Evolutionary conservation across 2,113 vertebrate genomes (phyloP), one percentile per base, ranked within the genome.

Genomic region (Aegithalos caudatus): DNA sequence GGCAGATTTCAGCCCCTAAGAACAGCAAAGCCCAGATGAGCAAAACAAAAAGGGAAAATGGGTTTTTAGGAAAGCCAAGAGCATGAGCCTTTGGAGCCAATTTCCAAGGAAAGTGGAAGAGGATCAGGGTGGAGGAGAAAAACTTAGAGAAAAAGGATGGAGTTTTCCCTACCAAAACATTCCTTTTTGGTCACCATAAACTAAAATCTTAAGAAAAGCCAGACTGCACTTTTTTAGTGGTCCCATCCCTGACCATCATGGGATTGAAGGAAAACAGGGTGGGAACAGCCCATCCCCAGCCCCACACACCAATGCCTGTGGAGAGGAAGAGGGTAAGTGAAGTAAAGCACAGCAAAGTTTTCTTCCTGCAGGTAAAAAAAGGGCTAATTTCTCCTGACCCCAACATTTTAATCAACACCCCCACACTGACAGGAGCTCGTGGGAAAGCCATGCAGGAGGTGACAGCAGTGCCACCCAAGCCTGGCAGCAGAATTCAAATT

Each of bases 401-500:
- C 38, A 12, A 27, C 10, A 1, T 35, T 70, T 64, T 50, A 61
- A 76, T 23, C 50, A n/a, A 38, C 44, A 40, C 17, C 45, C 14
- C 9, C n/a, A 6, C 6, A 3, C 69, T 61, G 44, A 22, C 23
- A 53, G 60, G 58, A 9, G 65, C 69, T 19, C 0, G 7, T 3
- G 40, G 92, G 48, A 78, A n/a, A 81, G 76, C 53, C n/a, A 2
- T 0, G 1, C 9, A 0, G 76, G 91, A 81, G 71, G 81, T 17
- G 80, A 64, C 78, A 35, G 92, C 27, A 1, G 54, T 61, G 82
- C 90, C 60, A 48, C 56, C 13, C 4, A 1, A 67, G 50, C 88
- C 92, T 31, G 90, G 96, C 94, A 87, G 33, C 72, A 73, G 7
- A 92, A 93, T 95, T 76, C 96, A 92, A 98, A 97, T 91, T 51